Conservation (phyloP, 2,113 vertebrate genomes). For the Daboia siamensis region DNA sequence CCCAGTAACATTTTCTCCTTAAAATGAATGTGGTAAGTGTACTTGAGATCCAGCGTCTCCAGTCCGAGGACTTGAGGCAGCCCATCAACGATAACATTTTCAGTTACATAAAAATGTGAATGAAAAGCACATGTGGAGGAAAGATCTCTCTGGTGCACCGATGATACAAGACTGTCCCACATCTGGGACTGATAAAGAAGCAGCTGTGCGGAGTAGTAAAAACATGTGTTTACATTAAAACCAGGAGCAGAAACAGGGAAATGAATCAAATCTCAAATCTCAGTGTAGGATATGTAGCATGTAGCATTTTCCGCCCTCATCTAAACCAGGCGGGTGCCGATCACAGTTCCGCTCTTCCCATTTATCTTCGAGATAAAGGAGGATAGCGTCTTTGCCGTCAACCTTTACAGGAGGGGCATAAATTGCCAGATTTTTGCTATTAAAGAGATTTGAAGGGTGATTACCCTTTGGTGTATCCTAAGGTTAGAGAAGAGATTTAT, state of each 20-base stretch:
- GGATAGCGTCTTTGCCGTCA: conserved; percentile 62
- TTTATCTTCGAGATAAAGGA: conserved; percentile 63
- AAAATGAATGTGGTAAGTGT: not conserved
- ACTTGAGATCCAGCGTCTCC: not conserved
- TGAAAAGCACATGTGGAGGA: conserved; percentile 66
- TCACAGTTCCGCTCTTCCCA: conserved; percentile 58
- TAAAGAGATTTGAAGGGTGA: conserved; percentile 56
- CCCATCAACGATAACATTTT: conserved; percentile 41
- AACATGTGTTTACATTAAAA: conserved; percentile 76
- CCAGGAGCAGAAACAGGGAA: conserved; percentile 70
- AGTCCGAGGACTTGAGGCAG: conserved; percentile 5
- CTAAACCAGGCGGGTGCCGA: conserved; percentile 61
- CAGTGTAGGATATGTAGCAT: conserved; percentile 66
- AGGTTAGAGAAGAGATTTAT: conserved; percentile 52
- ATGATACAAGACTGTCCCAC: conserved; percentile 68
- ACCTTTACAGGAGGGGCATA: conserved; percentile 54
- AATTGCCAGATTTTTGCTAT: conserved; percentile 37
- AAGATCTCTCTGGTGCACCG: conserved; percentile 37
- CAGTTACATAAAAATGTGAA: conserved; percentile 51
- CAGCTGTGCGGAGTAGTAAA: conserved; percentile 79
- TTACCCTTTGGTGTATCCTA: conserved; percentile 27
- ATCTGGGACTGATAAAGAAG: conserved; percentile 82
- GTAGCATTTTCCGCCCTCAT: conserved; percentile 72
- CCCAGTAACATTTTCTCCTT: not conserved
- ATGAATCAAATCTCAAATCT: conserved; percentile 73